Evolutionary conservation across 2,888 invertebrate genomes (phyloP), one percentile per base, ranked within the genome.

Genomic region (Smittia sp.): DNA sequence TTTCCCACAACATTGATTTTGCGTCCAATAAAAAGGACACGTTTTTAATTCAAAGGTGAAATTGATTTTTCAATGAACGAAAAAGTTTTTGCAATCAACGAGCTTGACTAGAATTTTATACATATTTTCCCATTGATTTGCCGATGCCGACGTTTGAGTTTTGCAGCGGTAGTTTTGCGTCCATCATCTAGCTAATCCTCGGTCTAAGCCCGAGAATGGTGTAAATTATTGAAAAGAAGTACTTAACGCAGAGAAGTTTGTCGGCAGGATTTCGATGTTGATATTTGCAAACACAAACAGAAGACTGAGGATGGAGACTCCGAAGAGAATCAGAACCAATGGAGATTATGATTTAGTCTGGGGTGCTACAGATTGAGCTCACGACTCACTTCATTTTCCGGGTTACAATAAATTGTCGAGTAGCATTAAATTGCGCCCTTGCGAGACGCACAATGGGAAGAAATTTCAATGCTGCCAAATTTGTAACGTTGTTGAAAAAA

Each of bases 1-100:
- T 70, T 70, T 54, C 69, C 69, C 52, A 52, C 52, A 52, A 52
- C 41, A 41, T 46, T 38, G 27, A 54, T 70, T 70, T 68, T 68
- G n/a, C n/a, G n/a, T n/a, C 20, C 27, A 68, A n/a, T 38, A 24
- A 24, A 46, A 22, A 32, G 22, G 38, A 62, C 72, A 72, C 58
- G 62, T 20, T 72, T 72, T 70, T 3, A 24, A 63, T 63, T 63
- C 63, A 63, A 63, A 63, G 63, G 63, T 63, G 63, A 63, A 63
- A 63, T 63, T 63, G 32, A 32, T 32, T 32, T 32, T 32, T 32
- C 9, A 46, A 11, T 32, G 32, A 46, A 11, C 4, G 46, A 46
- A 46, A 46, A 46, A 46, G 46, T 46, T 46, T 46, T 46, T 46
- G n/a, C 32, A 9, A 6, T 32, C 32, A 32, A 32, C 32, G 32